A percentile compares a stretch with the other conserved stretches of the same genome.
phyloP scores from a whole-genome alignment of 92 coral and sea anemone species.

The Isaurus tuberculatus region DNA sequence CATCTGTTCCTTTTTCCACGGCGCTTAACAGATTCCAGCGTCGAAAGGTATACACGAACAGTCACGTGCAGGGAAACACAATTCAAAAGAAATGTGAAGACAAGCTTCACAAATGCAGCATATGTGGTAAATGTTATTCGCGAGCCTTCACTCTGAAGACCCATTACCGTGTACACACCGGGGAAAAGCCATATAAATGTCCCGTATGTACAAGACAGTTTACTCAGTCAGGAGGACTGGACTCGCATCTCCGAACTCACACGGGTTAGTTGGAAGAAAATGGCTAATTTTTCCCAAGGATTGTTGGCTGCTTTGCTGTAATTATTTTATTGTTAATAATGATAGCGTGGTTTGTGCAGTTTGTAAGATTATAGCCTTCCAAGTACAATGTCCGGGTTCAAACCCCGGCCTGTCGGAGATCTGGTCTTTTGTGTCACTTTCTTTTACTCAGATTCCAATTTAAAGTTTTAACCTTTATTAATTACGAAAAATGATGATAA shows the following conservation, averaged over 20 bases:
- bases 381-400: no score
- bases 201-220: slow-evolving; percentile 27
- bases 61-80: neutral
- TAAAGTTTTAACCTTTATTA: no score
- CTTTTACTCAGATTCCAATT: no score
- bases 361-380: no score
- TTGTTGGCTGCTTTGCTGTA: no score
- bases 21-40: neutral
- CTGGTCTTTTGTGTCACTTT: no score
- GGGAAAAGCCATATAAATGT: slow-evolving; percentile 35
- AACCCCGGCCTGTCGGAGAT: no score
- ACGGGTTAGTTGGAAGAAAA: neutral
- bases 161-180: slow-evolving; percentile 37
- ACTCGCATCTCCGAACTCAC: slow-evolving; percentile 42
- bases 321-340: no score
- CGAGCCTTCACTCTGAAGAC: slow-evolving; percentile 48
- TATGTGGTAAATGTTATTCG: slow-evolving; percentile 38
- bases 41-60: neutral
- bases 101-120: slow-evolving; percentile 37
- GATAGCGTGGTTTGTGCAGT: no score
- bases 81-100: neutral
- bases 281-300: neutral
- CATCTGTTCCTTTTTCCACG: slow-evolving; percentile 7
- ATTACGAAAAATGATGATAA: no score
- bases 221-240: slow-evolving; percentile 48